Base-by-base conservation (phyloP, 37 sponge, comb jelly and placozoan species). In the Oopsacas minuta region DNA sequence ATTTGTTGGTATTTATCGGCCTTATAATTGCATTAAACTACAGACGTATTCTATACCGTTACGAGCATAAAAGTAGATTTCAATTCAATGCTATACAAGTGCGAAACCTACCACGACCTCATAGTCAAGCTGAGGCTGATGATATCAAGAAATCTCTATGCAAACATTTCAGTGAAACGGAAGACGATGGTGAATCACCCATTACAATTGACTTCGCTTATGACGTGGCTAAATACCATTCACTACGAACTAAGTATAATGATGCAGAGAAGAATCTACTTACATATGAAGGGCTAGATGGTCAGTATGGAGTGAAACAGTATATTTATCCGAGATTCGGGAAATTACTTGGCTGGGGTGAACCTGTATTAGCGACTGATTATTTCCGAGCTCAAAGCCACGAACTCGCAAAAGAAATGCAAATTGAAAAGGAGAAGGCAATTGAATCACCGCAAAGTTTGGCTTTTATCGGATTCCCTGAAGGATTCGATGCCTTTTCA, bases 21-120 rank as follows among this genome's bases (percentile, higher is more conserved):
- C 22, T 61, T 3, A 5, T 61, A n/a, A n/a, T 61, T 3, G 75
- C 28, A 61, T n/a, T 61, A 34, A 61, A 61, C 22, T 61, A 61
- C 22, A 61, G 75, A 61, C 75, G 75, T 34, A 61, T 61, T 61
- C 75, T 61, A 10, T 61, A 61, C 22, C 75, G 75, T 34, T 61
- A 61, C 22, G 75, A 61, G 75, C 28, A 61, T n/a, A 61, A 61
- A 34, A 34, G 75, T 25, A 61, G 28, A 25, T 61, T 61, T 34
- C 75, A 61, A 34, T 61, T 61, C 75, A 61, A 61, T 34, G 75
- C 75, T 20, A 61, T 61, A 20, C 75, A 61, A 34, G 28, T 61
- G 5, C 7, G 7, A 25, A 10, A 61, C 22, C 1, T 61, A 3
- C 75, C 75, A 34, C 30, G 28, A 5, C 75, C 75, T 5, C 75